phyloP scores from a whole-genome alignment of 2,888 invertebrate species.

The Pheosia tremula region DNA sequence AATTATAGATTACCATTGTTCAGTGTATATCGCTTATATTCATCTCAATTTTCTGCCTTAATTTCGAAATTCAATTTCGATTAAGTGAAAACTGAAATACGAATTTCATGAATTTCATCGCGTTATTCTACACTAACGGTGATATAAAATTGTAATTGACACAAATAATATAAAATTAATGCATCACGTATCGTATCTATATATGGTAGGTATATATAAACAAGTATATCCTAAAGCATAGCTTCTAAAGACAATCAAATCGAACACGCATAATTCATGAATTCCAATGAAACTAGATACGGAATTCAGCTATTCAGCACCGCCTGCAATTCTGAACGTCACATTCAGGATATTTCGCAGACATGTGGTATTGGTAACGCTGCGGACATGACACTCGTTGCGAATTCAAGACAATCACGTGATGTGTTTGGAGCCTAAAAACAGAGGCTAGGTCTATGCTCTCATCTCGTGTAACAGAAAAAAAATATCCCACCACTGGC shows the following conservation, averaged over 20 bases:
- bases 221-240: too few relatives aligned
- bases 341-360: background rate
- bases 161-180: background rate
- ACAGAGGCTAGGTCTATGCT: background rate
- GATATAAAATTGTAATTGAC: background rate
- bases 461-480: too few relatives aligned
- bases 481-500: too few relatives aligned
- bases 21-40: slow-evolving; percentile 17
- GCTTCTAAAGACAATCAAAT: too few relatives aligned
- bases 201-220: too few relatives aligned
- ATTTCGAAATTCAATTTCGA: background rate
- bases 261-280: too few relatives aligned
- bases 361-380: background rate
- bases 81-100: slow-evolving; percentile 15
- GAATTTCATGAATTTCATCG: background rate
- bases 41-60: slow-evolving; percentile 19
- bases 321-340: background rate
- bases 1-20: slow-evolving; percentile 45
- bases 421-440: background rate
- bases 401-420: background rate
- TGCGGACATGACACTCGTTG: background rate
- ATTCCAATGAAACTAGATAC: too few relatives aligned
- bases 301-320: background rate
- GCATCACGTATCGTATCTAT: background rate
- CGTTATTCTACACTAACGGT: background rate